A percentile compares a stretch with the other conserved stretches of the same genome.
Evolutionary conservation across 2,888 invertebrate species (phyloP).

Genomic region (Bimastos eiseni): DNA sequence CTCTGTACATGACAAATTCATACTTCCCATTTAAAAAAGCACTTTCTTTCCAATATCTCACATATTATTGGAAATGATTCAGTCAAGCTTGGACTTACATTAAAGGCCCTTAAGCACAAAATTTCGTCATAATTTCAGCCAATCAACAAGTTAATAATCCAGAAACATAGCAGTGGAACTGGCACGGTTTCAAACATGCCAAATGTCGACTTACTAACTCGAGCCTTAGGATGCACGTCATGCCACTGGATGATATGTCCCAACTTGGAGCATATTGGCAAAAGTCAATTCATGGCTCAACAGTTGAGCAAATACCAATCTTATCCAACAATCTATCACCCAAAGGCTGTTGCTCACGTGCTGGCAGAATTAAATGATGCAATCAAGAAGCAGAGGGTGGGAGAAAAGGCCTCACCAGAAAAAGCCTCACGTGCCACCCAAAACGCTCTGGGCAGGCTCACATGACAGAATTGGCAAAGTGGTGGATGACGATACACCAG

Average conservation of each 20-base stretch:
- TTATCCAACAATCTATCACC: slow-evolving; percentile 23
- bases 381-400: not conserved
- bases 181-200: not conserved
- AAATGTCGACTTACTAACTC: not conserved
- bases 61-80: too few relatives aligned
- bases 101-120: not conserved
- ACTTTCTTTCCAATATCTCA: not conserved
- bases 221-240: not conserved
- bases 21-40: not conserved
- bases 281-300: not conserved
- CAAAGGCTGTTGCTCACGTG: slow-evolving; percentile 3
- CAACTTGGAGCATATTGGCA: slow-evolving; percentile 21
- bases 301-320: slow-evolving; percentile 26
- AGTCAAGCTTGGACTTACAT: not conserved
- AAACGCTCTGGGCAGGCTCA: slow-evolving; percentile 2
- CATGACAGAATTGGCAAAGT: slow-evolving; percentile 13
- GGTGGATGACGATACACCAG: not conserved
- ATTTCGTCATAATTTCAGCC: not conserved
- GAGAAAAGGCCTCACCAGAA: not conserved
- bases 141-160: not conserved
- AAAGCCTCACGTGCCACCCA: slow-evolving; percentile 20
- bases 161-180: not conserved
- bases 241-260: not conserved
- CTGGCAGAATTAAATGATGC: slow-evolving; percentile 3
- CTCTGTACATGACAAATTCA: not conserved